A percentile compares a stretch with the other conserved stretches of the same genome.
phyloP scores from a whole-genome alignment of 2,113 vertebrate genomes.

The Colinus virginianus region DNA sequence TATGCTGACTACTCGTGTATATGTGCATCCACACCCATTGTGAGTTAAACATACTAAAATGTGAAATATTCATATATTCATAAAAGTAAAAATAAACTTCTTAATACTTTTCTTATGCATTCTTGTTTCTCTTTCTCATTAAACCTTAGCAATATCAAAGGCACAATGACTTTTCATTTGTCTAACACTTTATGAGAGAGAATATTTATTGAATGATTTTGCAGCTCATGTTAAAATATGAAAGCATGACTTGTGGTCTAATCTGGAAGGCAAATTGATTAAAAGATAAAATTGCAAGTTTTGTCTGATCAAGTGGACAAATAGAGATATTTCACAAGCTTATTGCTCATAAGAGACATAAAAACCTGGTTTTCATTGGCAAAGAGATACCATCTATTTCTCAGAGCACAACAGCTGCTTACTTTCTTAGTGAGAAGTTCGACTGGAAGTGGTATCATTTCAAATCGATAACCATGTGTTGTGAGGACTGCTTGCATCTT shows the following conservation, averaged over 20 bases:
- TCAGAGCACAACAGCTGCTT: background rate
- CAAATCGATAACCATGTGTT: background rate
- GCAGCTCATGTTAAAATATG: background rate
- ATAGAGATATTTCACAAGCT: background rate
- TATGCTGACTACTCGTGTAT: background rate
- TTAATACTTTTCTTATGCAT: background rate
- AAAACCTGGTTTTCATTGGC: background rate
- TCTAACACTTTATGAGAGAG: background rate
- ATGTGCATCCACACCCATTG: fast-evolving
- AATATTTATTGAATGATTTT: background rate
- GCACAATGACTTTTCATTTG: background rate
- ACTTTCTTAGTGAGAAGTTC: background rate
- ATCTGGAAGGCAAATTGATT: background rate
- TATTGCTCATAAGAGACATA: background rate
- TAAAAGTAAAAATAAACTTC: too few species aligned
- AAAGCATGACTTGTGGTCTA: background rate
- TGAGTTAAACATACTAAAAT: background rate
- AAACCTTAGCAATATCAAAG: background rate
- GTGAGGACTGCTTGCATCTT: background rate
- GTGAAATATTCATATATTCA: too few species aligned
- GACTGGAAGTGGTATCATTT: background rate
- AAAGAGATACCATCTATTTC: background rate
- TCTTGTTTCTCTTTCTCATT: background rate
- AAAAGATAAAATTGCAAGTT: background rate
- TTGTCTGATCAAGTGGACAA: background rate